phyloP scores from a whole-genome alignment of 1,140 invertebrate species.

The Eriocheir sinensis region DNA sequence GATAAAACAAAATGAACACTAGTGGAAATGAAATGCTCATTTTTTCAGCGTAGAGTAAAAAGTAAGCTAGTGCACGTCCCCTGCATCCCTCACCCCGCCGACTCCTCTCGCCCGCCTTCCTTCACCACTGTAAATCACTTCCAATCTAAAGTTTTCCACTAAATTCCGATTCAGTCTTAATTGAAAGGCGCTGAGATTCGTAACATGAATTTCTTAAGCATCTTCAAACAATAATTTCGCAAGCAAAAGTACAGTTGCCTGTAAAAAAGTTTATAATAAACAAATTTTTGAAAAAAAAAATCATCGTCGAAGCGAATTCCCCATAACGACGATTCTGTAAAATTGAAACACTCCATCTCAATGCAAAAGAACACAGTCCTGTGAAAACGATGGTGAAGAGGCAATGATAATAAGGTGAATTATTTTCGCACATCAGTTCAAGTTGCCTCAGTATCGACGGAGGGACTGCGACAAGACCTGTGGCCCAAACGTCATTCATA shows the following conservation, averaged over 20 bases:
- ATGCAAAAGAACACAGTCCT: background rate
- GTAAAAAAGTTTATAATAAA: no score
- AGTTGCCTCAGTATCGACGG: background rate
- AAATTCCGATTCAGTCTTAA: slow-evolving; percentile 6
- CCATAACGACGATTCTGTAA: no score
- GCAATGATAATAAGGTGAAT: no score
- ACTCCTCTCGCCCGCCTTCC: background rate
- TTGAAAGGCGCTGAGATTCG: background rate
- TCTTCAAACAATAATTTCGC: background rate
- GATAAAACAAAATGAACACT: background rate
- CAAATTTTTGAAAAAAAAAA: no score
- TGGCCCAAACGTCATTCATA: background rate
- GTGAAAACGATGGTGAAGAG: no score
- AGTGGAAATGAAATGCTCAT: background rate
- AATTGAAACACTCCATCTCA: no score
- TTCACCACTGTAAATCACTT: background rate
- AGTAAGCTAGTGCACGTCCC: background rate
- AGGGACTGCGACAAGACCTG: background rate
- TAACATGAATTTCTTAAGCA: background rate
- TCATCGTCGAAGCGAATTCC: no score
- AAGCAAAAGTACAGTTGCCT: background rate
- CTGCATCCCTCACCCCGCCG: no score
- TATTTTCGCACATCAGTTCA: background rate
- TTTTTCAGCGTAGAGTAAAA: background rate
- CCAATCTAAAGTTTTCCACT: slow-evolving; percentile 25